A percentile compares a stretch with the other conserved stretches of the same genome.
These are phyloP conservation scores for Galeopterus variegatus DNA, from an alignment of 2,113 vertebrate species.

Conservation along the genomic window DNA sequence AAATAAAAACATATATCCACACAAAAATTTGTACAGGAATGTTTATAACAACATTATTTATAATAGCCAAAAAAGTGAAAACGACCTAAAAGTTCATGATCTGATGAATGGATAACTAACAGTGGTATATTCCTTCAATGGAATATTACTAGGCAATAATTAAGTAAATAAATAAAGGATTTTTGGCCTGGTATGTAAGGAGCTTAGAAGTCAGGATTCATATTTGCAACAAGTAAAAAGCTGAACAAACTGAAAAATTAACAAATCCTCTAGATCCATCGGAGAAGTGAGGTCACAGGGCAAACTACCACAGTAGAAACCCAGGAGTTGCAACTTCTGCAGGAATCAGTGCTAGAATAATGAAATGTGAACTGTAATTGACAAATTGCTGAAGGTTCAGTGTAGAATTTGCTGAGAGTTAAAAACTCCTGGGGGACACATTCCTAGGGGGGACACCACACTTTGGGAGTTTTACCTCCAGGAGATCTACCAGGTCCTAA, in stretches of 20 bases:
- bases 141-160: not conserved
- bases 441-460: not conserved
- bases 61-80: not conserved
- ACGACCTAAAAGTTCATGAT: not conserved
- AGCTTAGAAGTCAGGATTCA: not conserved
- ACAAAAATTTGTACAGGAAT: not conserved
- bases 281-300: not conserved
- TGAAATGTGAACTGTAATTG: not conserved
- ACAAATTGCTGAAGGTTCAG: not conserved
- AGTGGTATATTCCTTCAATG: not conserved
- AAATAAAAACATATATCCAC: not conserved
- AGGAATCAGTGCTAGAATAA: not conserved
- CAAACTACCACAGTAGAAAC: not conserved
- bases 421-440: not conserved
- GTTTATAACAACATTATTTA: not conserved
- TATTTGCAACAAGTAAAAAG: not conserved
- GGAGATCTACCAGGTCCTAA: not conserved
- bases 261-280: not conserved
- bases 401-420: not conserved
- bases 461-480: not conserved
- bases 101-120: not conserved
- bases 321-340: not conserved
- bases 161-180: not conserved
- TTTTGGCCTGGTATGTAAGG: not conserved
- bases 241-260: not conserved